A percentile compares a stretch with the other conserved stretches of the same genome.
Evolutionary conservation across 30 jellyfish, hydroid and myxozoan genomes (phyloP).

Genomic region (Aurelia aurita): DNA sequence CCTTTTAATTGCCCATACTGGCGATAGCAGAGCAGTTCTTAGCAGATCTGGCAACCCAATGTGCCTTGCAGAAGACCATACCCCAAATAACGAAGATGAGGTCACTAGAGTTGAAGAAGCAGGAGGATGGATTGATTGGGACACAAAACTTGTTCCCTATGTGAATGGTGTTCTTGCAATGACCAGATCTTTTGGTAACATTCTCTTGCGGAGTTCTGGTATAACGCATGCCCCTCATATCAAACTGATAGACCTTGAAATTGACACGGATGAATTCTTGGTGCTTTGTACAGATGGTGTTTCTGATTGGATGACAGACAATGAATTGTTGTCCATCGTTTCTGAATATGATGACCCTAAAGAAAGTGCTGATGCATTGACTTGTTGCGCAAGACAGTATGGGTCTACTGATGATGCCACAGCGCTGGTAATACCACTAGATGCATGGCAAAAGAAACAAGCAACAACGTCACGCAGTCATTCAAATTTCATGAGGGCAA

Average conservation of each 20-base stretch:
- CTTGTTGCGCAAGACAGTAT: conserved; percentile 88
- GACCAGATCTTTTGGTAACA: conserved; percentile 95
- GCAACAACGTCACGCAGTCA: not conserved
- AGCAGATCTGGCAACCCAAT: conserved; percentile 77
- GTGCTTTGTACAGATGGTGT: conserved; percentile 92
- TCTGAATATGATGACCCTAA: conserved; percentile 67
- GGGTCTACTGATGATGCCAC: conserved; percentile 96
- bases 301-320: conserved; percentile 79
- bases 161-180: conserved; percentile 83
- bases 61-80: conserved; percentile 80
- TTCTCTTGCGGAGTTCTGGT: conserved; percentile 52
- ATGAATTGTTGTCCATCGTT: conserved; percentile 68
- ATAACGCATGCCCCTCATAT: conserved; percentile 73
- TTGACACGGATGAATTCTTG: conserved; percentile 55
- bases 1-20: conserved; percentile 80
- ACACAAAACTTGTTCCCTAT: conserved; percentile 79
- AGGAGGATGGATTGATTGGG: conserved; percentile 98
- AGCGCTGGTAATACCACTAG: conserved; percentile 78
- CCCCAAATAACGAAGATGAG: conserved; percentile 84
- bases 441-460: conserved; percentile 58
- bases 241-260: conserved; percentile 34
- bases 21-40: conserved; percentile 88
- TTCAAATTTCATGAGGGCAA: conserved; percentile 28
- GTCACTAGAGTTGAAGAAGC: conserved; percentile 58
- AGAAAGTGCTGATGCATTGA: conserved; percentile 81